These are phyloP conservation scores for Eristalinus aeneus DNA, from an alignment of 2,888 invertebrate genomes.

Conservation along the genomic window DNA sequence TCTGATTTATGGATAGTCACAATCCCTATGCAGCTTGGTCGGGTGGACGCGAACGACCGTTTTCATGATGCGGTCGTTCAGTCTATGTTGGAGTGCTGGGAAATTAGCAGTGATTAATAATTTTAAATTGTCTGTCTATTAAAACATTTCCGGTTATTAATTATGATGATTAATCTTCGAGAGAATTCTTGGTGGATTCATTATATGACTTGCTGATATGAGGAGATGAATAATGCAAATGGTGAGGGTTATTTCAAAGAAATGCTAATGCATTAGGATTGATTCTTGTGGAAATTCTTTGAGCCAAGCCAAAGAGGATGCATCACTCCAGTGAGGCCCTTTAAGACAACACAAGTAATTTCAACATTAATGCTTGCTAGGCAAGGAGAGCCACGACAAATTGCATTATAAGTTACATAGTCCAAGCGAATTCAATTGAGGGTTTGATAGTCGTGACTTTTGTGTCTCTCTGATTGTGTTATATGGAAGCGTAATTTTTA, in stretches of 20 bases:
- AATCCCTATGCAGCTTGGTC: slow-evolving; percentile 50
- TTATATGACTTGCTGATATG: slow-evolving; percentile 35
- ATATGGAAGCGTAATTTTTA: too few species aligned
- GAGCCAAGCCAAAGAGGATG: background rate
- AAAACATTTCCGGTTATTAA: slow-evolving; percentile 71
- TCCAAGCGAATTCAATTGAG: too few species aligned
- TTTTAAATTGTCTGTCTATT: slow-evolving; percentile 71
- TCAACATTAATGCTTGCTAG: too few species aligned
- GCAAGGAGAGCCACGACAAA: too few species aligned
- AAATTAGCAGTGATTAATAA: slow-evolving; percentile 71
- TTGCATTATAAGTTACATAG: too few species aligned
- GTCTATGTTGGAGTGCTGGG: slow-evolving; percentile 31
- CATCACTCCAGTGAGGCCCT: background rate
- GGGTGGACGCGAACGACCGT: slow-evolving; percentile 5
- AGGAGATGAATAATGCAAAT: slow-evolving; percentile 12
- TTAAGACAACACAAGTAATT: background rate
- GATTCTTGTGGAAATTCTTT: background rate
- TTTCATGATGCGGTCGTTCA: slow-evolving; percentile 30
- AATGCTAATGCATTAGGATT: slow-evolving; percentile 8
- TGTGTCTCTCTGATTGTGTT: too few species aligned
- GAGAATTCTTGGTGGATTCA: slow-evolving; percentile 23
- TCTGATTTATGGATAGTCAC: slow-evolving; percentile 66
- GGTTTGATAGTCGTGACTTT: too few species aligned
- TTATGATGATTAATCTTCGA: slow-evolving; percentile 58
- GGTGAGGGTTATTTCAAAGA: slow-evolving; percentile 9